These are phyloP conservation scores for Sturnira hondurensis DNA, from an alignment of 2,113 vertebrate species.

Conservation along the genomic window DNA sequence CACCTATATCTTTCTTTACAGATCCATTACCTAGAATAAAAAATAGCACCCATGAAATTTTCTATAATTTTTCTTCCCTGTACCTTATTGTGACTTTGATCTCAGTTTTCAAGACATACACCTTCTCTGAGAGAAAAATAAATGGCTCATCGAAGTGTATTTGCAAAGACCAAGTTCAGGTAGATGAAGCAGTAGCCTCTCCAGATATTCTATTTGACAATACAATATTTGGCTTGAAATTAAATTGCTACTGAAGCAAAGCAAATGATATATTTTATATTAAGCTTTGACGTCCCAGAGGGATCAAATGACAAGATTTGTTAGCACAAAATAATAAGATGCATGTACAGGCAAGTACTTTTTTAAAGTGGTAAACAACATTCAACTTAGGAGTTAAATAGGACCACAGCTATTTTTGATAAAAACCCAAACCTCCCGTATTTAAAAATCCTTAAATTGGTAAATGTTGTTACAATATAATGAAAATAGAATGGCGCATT, in stretches of 20 bases:
- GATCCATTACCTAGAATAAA: constrained; percentile 76
- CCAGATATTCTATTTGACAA: constrained; percentile 71
- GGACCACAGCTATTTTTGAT: not conserved
- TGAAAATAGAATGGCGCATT: not conserved
- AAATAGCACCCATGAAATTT: constrained; percentile 83
- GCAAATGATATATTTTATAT: constrained; percentile 77
- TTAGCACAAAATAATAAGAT: constrained; percentile 81
- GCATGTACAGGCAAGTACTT: constrained; percentile 48
- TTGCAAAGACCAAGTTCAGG: constrained; percentile 79
- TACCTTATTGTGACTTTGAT: constrained; percentile 90
- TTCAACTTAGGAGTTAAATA: constrained; percentile 27
- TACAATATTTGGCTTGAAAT: constrained; percentile 75
- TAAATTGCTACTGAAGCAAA: constrained; percentile 74
- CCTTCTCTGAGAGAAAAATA: constrained; percentile 77
- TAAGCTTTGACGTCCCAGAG: constrained; percentile 74
- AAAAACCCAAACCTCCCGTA: not conserved
- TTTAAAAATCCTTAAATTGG: constrained; percentile 49
- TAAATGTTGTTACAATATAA: constrained; percentile 11
- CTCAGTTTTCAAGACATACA: constrained; percentile 82
- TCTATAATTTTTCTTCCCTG: constrained; percentile 79
- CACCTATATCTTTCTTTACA: constrained; percentile 59
- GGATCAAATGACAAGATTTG: constrained; percentile 83
- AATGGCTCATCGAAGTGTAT: constrained; percentile 90
- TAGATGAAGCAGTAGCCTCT: constrained; percentile 74
- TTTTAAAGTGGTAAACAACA: constrained; percentile 37